Evolutionary conservation across 2,888 invertebrate species (phyloP), one percentile per base, ranked within the genome.

Genomic region (Aricia artaxerxes): DNA sequence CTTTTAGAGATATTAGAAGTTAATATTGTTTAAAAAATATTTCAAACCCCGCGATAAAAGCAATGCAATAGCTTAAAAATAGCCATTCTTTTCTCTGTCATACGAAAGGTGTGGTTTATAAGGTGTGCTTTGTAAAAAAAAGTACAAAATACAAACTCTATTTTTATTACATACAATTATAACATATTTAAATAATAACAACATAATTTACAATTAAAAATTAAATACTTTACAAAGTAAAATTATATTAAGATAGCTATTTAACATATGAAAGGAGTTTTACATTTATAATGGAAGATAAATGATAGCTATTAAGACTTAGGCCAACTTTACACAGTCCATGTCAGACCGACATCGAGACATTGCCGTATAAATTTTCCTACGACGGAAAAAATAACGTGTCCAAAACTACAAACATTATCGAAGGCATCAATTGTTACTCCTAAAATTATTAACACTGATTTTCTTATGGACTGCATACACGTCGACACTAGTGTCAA

Each of bases 321-420:
- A 69, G 69, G 35, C 69, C 69, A 69, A 69, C 35, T 5, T 38
- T 35, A 69, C 38, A 69, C 35, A 9, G 31, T 31, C 64, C 31
- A 64, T 24, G 31, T 31, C 69, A 13, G 69, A 38, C 69, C 69
- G 13, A 69, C 38, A 9, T 69, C 11, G 11, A 69, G 69, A 69
- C 69, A 69, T 69, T 69, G 69, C 69, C 69, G 69, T 69, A 13
- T 69, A 69, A 1, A 69, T 69, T 69, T 69, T 69, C 69, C 69
- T 13, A 5, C 35, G 69, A 38, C 69, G 69, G 69, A 69, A 69
- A 69, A 35, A 69, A 69, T 38, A 69, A 69, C 69, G 69, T 69
- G 69, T 69, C 69, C 57, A 57, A 57, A 57, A 57, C 57, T 16
- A 16, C 4, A 69, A 69, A 69, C 69, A 69, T 69, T 38, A 13